Base-by-base conservation (phyloP, 35 echinoderm and acorn worm genomes). In the Hemicentrotus pulcherrimus region DNA sequence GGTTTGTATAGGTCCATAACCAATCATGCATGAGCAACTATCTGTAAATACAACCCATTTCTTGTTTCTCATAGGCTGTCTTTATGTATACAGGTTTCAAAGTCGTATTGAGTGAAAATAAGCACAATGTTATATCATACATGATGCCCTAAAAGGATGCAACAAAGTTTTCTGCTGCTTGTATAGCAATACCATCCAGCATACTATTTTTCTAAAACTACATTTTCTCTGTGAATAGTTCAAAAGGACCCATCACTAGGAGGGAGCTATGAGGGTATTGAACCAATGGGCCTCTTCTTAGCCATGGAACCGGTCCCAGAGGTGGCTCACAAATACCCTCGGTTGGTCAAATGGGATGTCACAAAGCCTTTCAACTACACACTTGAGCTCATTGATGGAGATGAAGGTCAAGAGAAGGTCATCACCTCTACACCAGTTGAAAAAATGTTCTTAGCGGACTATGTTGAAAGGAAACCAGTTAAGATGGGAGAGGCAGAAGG, bases 251-350 rank as follows among this genome's bases (percentile, higher is more conserved):
- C 91, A 31, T 93, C 91, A 48, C 48, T 93, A 3, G 91, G 91
- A 31, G 91, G 91, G 13, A 93, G 46, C 91, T 93, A 93, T 47
- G 46, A 93, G 46, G 91, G 91, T 30, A n/a, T 93, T 47, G 91
- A 93, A 48, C 91, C 91, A 31, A 58, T 93, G 91, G 91, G 91
- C 30, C 48, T 58, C 18, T 14, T 93, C 16, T 58, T 32, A n/a
- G 7, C 12, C 91, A 31, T 31, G 30, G 30, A 93, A 31, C 91
- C 91, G 58, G 30, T 58, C 45, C 91, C 91, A 93, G 91, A 93
- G 48, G 30, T 93, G 28, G 91, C 91, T 6, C 91, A 93, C 48
- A 93, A 55, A 28, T 58, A 93, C 41, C 91, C 91, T 58, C 91
- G 91, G n/a, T 47, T 93, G 5, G 91, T 58, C 45, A 93, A 93